Percentiles rank a stretch among this genome's conserved stretches.
Evolutionary conservation across 1,140 invertebrate species (phyloP).

Genomic region (Scaptomyza hsui): DNA sequence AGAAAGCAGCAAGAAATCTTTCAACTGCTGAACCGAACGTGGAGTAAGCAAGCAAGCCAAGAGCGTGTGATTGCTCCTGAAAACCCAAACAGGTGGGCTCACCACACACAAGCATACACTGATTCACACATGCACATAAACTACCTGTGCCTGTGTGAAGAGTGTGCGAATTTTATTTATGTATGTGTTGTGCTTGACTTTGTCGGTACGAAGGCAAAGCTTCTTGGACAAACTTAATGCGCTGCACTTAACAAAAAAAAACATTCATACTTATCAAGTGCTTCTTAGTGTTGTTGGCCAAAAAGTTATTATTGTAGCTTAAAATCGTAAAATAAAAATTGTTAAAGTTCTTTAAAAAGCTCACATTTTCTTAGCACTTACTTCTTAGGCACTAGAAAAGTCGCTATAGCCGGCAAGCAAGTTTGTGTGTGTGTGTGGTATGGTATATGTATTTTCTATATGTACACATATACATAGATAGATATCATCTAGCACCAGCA

Average conservation of each 20-base stretch:
- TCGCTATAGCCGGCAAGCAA: slow-evolving; percentile 7
- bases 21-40: slow-evolving; percentile 51
- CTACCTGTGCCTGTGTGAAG: slow-evolving; percentile 23
- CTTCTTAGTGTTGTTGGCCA: no score
- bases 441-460: slow-evolving; percentile 44
- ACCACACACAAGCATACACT: slow-evolving; percentile 18
- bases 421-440: background rate
- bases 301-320: no score
- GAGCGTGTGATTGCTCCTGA: slow-evolving; percentile 74
- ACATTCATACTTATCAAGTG: no score
- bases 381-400: background rate
- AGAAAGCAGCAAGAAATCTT: slow-evolving; percentile 69
- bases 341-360: background rate
- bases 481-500: slow-evolving; percentile 40
- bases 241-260: slow-evolving; percentile 15
- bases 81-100: slow-evolving; percentile 65
- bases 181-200: slow-evolving; percentile 31
- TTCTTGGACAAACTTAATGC: slow-evolving; percentile 12
- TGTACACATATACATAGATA: slow-evolving; percentile 25
- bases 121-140: slow-evolving; percentile 26
- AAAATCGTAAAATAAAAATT: no score
- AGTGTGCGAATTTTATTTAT: slow-evolving; percentile 33
- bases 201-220: slow-evolving; percentile 28
- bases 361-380: background rate
- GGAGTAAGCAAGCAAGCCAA: slow-evolving; percentile 19